Conservation (phyloP, 2,113 vertebrate species). For the Pithys albifrons region DNA sequence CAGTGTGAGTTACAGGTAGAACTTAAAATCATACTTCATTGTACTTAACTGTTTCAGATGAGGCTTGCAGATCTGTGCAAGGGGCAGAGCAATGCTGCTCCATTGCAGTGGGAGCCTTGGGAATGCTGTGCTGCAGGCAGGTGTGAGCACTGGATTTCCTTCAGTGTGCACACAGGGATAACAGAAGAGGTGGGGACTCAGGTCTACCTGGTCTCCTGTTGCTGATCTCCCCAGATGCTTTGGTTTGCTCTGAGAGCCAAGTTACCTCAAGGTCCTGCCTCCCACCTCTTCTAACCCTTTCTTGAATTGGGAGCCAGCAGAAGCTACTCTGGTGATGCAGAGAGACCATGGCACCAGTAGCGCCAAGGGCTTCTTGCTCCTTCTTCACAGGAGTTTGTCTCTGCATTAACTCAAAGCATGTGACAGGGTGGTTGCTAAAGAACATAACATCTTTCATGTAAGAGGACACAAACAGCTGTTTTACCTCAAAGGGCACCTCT, state of each 20-base stretch:
- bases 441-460: neutral
- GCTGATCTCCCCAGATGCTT: neutral
- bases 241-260: neutral
- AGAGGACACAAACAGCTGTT: neutral
- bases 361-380: neutral
- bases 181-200: neutral
- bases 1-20: neutral
- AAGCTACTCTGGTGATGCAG: fast-evolving
- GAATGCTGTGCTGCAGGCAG: neutral
- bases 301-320: neutral
- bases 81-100: neutral
- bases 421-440: neutral
- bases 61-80: neutral
- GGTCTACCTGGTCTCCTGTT: neutral
- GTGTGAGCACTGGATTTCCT: neutral
- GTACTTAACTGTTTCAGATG: neutral
- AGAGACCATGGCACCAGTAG: fast-evolving
- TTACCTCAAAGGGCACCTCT: neutral
- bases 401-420: neutral
- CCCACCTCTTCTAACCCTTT: neutral
- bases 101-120: neutral
- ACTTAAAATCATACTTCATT: neutral
- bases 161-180: neutral
- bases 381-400: neutral
- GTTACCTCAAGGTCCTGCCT: neutral